These are phyloP conservation scores for Balaeniceps rex DNA, from an alignment of 2,113 vertebrate genomes.

Conservation along the genomic window DNA sequence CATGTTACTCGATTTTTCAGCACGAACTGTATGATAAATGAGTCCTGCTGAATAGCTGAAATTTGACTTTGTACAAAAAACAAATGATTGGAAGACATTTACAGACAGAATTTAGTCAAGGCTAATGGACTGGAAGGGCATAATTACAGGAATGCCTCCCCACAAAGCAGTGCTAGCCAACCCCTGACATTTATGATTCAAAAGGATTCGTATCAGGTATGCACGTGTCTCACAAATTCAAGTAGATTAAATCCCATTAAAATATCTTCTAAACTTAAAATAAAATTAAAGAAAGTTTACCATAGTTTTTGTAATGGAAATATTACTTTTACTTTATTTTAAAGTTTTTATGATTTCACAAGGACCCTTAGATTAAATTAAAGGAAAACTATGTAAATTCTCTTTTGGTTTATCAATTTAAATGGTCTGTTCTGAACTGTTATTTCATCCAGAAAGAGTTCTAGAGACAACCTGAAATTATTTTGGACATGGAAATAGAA, in stretches of 20 bases:
- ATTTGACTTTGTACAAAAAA: not conserved
- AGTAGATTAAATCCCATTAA: not conserved
- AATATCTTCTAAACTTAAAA: not conserved
- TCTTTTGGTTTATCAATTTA: not conserved
- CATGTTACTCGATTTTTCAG: not conserved
- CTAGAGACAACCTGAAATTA: not conserved
- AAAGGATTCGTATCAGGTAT: not conserved
- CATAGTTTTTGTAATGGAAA: not conserved
- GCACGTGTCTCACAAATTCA: not conserved
- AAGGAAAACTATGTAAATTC: not conserved
- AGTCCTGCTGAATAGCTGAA: not conserved
- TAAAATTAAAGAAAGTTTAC: not conserved
- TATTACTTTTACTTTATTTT: not conserved
- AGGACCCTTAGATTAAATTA: not conserved
- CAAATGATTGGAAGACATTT: not conserved
- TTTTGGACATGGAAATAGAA: not conserved
- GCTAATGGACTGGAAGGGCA: not conserved
- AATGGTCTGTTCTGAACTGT: not conserved
- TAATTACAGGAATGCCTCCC: not conserved
- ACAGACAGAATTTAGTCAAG: not conserved
- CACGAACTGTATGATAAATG: not conserved
- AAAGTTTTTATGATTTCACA: not conserved
- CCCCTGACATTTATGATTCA: not conserved
- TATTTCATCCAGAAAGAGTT: not conserved
- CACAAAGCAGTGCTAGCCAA: not conserved